These are phyloP conservation scores for Boulengerochromis microlepis DNA, from an alignment of 2,113 vertebrate genomes.

Conservation along the genomic window DNA sequence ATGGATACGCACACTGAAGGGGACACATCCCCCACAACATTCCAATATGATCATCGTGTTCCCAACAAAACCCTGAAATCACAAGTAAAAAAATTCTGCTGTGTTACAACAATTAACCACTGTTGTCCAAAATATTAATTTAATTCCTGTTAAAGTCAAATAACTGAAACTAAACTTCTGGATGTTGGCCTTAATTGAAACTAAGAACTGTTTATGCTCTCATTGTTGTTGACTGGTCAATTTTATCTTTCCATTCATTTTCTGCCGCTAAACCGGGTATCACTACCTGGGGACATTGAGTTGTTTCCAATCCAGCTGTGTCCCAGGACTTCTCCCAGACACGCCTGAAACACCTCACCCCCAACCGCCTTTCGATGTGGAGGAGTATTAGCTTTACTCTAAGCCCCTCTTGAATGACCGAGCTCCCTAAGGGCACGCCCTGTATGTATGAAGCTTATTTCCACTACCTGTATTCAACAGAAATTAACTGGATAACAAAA, in stretches of 20 bases:
- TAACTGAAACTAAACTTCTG: background rate
- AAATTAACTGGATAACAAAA: background rate
- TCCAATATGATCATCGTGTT: background rate
- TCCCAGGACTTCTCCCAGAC: background rate
- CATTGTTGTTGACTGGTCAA: background rate
- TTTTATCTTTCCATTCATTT: background rate
- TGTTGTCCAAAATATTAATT: background rate
- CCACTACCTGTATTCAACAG: background rate
- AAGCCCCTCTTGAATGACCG: background rate
- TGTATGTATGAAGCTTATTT: background rate
- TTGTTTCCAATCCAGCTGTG: background rate
- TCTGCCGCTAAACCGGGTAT: background rate
- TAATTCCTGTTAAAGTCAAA: background rate
- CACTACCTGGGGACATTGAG: background rate
- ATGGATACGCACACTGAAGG: background rate
- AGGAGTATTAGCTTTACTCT: background rate
- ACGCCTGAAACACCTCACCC: background rate
- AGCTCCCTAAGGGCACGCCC: background rate
- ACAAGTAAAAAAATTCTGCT: background rate
- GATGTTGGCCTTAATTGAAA: background rate
- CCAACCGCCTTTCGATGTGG: background rate
- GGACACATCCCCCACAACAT: background rate
- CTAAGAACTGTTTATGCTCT: background rate
- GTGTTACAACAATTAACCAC: background rate
- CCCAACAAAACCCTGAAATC: background rate